Base-by-base conservation (phyloP, 2,113 vertebrate genomes). In the Labeo catla region DNA sequence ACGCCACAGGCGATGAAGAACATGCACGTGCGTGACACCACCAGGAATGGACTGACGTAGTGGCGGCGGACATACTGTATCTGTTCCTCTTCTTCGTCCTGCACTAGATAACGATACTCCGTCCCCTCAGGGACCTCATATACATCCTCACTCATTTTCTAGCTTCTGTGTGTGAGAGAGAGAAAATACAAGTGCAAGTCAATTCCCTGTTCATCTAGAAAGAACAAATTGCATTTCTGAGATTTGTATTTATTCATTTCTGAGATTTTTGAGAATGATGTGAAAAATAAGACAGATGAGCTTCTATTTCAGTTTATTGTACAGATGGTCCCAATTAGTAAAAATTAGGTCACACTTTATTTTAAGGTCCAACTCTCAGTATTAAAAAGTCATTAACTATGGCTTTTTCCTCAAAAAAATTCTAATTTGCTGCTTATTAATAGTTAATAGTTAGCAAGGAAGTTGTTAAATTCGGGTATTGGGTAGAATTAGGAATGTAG, bases 71-170 rank as follows among this genome's bases (percentile, higher is more conserved):
- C 92, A 15, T 93, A 95, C 87, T 91, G 94, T 54, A 90, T 86
- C 84, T 93, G 91, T 50, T 93, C 92, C 59, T 93, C 93, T 0
- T 86, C 92, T 13, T 94, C 95, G 7, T 94, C 94, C 88, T 95
- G 95, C 15, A 95, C 95, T 88, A 95, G 92, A 89, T 95, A 95
- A 2, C 92, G 94, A 88, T 95, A 95, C 93, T 95, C 95, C 0
- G 83, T 91, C 89, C 93, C 91, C 78, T 90, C 93, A 0, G 91
- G 87, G 86, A 93, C 93, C 87, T 94, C 93, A 34, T 91, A 95
- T 0, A 73, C 90, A 23, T 95, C 94, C 39, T 95, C 94, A 87
- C 86, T 93, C 95, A 95, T 95, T 90, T 90, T 93, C 72, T 8
- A 61, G 89, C 91, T 93, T 79, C 28, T 39, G 61, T 68, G 39